Percentiles rank a stretch among this genome's conserved stretches.
phyloP scores from a whole-genome alignment of 2,888 invertebrate species.

The Nasonovia ribisnigri region DNA sequence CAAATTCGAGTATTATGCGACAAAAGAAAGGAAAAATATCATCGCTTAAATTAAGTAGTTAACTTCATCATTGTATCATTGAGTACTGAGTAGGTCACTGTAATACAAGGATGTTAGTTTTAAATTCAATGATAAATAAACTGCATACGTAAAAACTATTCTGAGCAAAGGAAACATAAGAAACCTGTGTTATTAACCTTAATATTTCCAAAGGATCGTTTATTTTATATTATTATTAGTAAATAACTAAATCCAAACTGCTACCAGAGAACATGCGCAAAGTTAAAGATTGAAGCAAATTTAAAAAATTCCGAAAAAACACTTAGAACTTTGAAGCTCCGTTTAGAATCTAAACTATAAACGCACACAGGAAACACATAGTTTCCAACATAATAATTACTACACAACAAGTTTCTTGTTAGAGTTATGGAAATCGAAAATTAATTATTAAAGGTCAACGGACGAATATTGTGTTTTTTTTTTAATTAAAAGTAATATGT shows the following conservation, averaged over 20 bases:
- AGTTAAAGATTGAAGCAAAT: not conserved
- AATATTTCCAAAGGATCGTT: too few relatives aligned
- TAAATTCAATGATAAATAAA: too few relatives aligned
- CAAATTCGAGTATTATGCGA: too few relatives aligned
- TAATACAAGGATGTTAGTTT: too few relatives aligned
- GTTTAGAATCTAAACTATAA: not conserved
- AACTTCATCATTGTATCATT: too few relatives aligned
- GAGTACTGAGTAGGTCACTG: too few relatives aligned
- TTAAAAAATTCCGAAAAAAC: not conserved
- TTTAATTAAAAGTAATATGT: not conserved
- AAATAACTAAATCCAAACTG: not conserved
- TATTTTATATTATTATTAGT: too few relatives aligned
- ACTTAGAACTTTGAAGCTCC: not conserved
- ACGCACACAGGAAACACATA: not conserved
- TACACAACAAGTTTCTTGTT: not conserved
- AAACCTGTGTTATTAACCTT: too few relatives aligned
- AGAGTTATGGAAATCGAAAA: not conserved
- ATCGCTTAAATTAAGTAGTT: too few relatives aligned
- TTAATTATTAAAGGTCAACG: not conserved
- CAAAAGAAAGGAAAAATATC: too few relatives aligned
- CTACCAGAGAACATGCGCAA: not conserved
- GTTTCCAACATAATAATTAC: not conserved
- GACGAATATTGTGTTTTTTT: not conserved
- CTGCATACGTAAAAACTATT: too few relatives aligned
- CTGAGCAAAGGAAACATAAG: too few relatives aligned